Evolutionary conservation across 2,113 vertebrate genomes (phyloP).

Genomic region (Bufo gargarizans): DNA sequence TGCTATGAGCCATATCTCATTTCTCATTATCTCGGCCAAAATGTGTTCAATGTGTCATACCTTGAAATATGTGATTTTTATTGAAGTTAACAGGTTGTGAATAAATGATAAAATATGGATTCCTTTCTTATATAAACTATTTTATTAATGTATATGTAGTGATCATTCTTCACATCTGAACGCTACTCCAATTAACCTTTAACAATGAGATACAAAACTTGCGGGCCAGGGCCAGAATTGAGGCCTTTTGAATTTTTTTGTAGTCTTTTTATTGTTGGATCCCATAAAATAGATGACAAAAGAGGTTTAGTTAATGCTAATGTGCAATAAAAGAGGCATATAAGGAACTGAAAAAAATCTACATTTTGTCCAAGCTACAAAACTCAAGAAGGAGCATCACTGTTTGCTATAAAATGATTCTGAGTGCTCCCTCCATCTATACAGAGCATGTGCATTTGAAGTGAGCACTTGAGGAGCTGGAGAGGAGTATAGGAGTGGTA

Average conservation of each 20-base stretch:
- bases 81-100: background rate
- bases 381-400: too few relatives aligned
- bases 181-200: background rate
- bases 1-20: constrained; percentile 23
- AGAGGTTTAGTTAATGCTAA: too few relatives aligned
- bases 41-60: background rate
- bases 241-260: background rate
- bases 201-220: background rate
- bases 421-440: too few relatives aligned
- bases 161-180: background rate
- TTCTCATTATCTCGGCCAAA: constrained; percentile 21
- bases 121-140: background rate
- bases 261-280: background rate
- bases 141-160: background rate
- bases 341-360: too few relatives aligned
- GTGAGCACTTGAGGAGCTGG: too few relatives aligned
- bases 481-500: too few relatives aligned
- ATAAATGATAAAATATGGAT: background rate
- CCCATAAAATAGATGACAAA: background rate
- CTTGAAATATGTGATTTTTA: constrained; percentile 5
- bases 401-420: too few relatives aligned
- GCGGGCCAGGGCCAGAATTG: background rate
- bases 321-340: too few relatives aligned
- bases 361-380: too few relatives aligned
- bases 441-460: too few relatives aligned